phyloP scores from a whole-genome alignment of 2,888 invertebrate genomes.

The Euspilapteryx auroguttella region DNA sequence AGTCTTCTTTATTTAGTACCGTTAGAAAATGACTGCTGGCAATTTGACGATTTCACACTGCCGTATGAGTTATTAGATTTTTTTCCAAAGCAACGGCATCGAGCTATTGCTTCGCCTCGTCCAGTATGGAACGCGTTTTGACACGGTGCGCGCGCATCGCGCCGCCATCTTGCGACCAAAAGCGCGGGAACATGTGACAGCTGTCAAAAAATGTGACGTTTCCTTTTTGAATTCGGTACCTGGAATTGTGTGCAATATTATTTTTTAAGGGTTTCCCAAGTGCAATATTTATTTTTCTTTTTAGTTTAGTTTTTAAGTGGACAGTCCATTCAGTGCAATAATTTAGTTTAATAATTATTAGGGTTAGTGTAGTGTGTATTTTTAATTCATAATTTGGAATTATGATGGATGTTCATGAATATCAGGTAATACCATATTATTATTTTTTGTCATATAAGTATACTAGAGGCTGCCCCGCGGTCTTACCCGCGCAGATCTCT shows the following conservation, averaged over 20 bases:
- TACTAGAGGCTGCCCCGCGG: too few relatives aligned
- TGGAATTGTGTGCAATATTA: constrained; percentile 34
- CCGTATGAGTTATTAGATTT: constrained; percentile 25
- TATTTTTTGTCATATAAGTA: not conserved
- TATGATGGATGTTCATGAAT: constrained; percentile 48
- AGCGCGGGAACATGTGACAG: constrained; percentile 6
- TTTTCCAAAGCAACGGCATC: too few relatives aligned
- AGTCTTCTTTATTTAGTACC: too few relatives aligned
- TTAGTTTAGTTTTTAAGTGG: constrained; percentile 12
- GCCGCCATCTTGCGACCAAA: constrained; percentile 14
- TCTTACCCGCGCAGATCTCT: too few relatives aligned
- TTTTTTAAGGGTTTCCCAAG: constrained; percentile 12
- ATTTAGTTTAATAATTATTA: constrained; percentile 7
- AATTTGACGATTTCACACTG: constrained; percentile 41
- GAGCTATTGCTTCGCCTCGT: too few relatives aligned
- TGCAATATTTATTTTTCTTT: constrained; percentile 15
- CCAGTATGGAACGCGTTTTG: too few relatives aligned
- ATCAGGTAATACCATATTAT: constrained; percentile 34
- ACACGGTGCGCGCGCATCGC: constrained; percentile 20
- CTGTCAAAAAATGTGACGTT: constrained; percentile 7
- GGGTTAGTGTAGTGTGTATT: constrained; percentile 7
- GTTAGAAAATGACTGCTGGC: constrained; percentile 36
- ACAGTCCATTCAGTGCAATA: too few relatives aligned
- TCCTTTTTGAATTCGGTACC: constrained; percentile 10
- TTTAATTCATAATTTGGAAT: constrained; percentile 11